Base-by-base conservation (phyloP, 2,888 invertebrate genomes). In the Rotaria sp. region DNA sequence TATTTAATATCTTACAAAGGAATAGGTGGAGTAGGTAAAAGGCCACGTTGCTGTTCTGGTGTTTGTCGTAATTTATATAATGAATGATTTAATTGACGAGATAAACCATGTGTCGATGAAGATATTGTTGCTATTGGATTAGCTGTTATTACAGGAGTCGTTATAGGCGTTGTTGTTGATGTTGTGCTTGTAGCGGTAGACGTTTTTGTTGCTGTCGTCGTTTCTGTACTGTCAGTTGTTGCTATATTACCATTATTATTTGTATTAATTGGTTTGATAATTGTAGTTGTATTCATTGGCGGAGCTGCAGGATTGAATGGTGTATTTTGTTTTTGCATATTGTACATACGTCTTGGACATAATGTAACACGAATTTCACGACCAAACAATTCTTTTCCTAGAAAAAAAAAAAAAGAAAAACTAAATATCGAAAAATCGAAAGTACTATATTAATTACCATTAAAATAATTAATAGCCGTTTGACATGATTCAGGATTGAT, bases 271-370 rank as follows among this genome's bases (percentile, higher is more conserved):
- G 26, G 57, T 15, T 59, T 59, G 21, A 38, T 10, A 1, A 74
- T 38, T 38, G 74, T 24, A 24, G 10, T 24, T 38, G 74, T 38
- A 38, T 74, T 74, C 18, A 24, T 74, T 38, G 35, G 18, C 8
- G 74, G 35, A 10, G 74, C 41, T 10, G 74, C 41, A 21, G 35
- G 35, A 74, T 74, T 74, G 74, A 74, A 74, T 74, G 74, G 74
- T 74, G 74, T 74, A 74, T 74, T 74, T 38, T 74, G 74, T 38
- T 74, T 74, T 74, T 74, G 74, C 74, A 74, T 74, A 74, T 38
- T 74, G 24, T 74, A 74, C 41, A 74, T 24, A 74, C 74, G 74
- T 8, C 74, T 35, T 38, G 74, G 38, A 38, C 74, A 74, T 41
- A 74, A 41, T 74, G 74, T 74, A 74, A 74, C 74, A 21, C 74